Conservation (phyloP, 2,888 invertebrate species). For the Netelia melanura region DNA sequence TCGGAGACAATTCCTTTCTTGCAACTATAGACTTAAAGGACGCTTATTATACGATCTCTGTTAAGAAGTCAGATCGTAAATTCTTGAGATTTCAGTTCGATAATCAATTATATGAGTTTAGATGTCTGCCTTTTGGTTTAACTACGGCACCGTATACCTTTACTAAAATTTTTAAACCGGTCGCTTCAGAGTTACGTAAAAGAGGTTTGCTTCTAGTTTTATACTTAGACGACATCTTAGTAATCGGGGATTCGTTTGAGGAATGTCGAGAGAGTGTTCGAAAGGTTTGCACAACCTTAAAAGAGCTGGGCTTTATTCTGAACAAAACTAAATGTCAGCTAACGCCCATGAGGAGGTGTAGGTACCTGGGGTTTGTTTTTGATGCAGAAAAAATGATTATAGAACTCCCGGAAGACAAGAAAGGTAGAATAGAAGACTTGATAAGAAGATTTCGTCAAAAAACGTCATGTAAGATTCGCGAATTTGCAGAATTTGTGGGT, state of each 20-base stretch:
- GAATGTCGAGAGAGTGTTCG: conserved; percentile 21
- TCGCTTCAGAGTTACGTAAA: conserved; percentile 34
- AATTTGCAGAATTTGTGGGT: conserved; percentile 65
- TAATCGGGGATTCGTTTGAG: conserved; percentile 43
- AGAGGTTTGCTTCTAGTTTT: conserved; percentile 42
- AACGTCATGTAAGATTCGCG: conserved; percentile 50
- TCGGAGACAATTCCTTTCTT: conserved; percentile 10
- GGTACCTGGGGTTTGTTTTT: conserved; percentile 51
- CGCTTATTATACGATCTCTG: conserved; percentile 29
- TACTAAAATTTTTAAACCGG: conserved; percentile 59
- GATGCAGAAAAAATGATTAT: conserved; percentile 35
- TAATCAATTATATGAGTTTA: conserved; percentile 27
- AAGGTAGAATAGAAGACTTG: conserved; percentile 5
- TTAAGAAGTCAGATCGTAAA: conserved; percentile 2
- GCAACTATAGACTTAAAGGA: conserved; percentile 34
- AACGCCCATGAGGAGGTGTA: conserved; percentile 3
- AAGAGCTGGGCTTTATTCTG: conserved; percentile 38
- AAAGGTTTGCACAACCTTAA: conserved; percentile 12
- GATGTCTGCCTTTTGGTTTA: conserved; percentile 47
- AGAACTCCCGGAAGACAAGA: conserved; percentile 50
- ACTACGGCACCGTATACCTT: conserved; percentile 29
- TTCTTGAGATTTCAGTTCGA: conserved; percentile 44
- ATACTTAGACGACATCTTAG: conserved; percentile 56
- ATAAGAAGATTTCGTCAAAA: conserved; percentile 27
- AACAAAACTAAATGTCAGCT: conserved; percentile 30